Conservation (phyloP, 1,140 invertebrate genomes). For the Metaphire vulgaris region DNA sequence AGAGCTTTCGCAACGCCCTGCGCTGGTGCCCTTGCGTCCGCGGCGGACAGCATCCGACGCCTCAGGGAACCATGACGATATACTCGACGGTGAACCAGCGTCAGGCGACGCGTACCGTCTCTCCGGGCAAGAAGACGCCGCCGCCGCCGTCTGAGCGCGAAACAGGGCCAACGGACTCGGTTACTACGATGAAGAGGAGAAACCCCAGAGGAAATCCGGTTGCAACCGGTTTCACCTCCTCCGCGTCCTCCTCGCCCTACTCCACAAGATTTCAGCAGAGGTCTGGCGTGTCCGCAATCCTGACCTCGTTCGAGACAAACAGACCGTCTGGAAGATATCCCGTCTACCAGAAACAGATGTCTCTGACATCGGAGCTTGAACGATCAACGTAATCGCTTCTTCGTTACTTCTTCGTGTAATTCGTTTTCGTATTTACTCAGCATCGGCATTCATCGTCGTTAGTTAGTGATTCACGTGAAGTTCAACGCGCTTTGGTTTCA, state of each 20-base stretch:
- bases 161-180: not conserved
- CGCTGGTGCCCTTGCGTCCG: conserved; percentile 1
- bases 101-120: not conserved
- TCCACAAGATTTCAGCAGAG: not conserved
- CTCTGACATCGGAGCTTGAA: not conserved
- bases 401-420: too few relatives aligned
- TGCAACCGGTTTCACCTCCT: not conserved
- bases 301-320: not conserved
- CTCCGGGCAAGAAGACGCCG: not conserved
- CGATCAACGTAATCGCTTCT: too few relatives aligned
- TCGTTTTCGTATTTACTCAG: too few relatives aligned
- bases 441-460: not conserved
- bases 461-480: not conserved
- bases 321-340: not conserved
- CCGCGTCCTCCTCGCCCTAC: not conserved
- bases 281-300: not conserved
- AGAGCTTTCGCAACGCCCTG: not conserved
- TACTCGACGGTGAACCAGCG: not conserved
- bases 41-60: too few relatives aligned
- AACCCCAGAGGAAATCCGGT: not conserved
- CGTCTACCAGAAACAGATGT: not conserved
- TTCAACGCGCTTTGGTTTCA: not conserved
- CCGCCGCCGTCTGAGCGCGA: not conserved
- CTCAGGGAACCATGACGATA: not conserved
- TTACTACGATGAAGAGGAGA: not conserved